Base-by-base conservation (phyloP, 2,888 invertebrate species). In the Megalurothrips usitatus region DNA sequence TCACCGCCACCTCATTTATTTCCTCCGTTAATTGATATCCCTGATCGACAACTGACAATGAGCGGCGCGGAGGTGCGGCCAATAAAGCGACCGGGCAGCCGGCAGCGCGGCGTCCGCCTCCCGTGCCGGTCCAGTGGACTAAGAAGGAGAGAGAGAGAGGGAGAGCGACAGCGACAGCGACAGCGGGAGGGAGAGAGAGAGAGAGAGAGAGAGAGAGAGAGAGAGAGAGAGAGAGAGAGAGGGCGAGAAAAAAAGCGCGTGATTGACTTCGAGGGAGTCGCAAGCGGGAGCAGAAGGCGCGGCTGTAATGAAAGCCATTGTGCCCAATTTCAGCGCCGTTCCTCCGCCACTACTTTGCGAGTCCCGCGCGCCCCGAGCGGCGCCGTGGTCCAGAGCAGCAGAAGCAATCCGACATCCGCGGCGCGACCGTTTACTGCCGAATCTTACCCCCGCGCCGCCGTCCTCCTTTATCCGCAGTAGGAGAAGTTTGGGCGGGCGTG, bases 301-400 rank as follows among this genome's bases (percentile, higher is more conserved):
- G 68, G 68, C 68, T 26, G 68, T 75, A 75, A 75, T 75, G 68
- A 75, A 75, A 75, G 68, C 68, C 68, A 75, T 75, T 75, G 68
- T 75, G 68, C 68, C 68, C 68, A 75, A 75, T 75, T 75, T 75
- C 68, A 26, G 58, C 17, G 58, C 58, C 14, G 19, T 19, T 6
- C 58, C 14, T 0, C 58, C 6, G 6, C 34, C 34, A 43, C 34
- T 43, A 43, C 34, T 43, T 43, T 43, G 34, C 34, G 34, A 43
- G 34, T 43, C 34, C 34, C 6, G 34, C 34, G 34, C 34, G 2
- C 34, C 6, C 34, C 3, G 34, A 43, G 34, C 34, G 34, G 6
- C 2, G 34, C 34, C 34, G 34, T 43, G 34, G 34, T 43, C 34
- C 34, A 43, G 34, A 43, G 34, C 34, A 43, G 34, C 34, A 43